Evolutionary conservation across 2,797 vertebrate genomes (phyloP).

Genomic region (Brachyrhaphis roseni): DNA sequence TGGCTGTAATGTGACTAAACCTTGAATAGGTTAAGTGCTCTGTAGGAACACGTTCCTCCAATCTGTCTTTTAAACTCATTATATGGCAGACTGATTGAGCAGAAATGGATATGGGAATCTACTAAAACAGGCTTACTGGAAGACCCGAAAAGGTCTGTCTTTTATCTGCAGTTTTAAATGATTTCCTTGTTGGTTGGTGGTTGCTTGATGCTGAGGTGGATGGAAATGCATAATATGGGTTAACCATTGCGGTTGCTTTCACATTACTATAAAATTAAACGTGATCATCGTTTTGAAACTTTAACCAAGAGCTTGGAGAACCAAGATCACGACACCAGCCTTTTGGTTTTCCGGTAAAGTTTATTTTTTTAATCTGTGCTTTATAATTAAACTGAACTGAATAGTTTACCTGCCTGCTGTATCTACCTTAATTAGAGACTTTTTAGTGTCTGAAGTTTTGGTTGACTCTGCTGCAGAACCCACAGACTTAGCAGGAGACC

Average conservation of each 20-base stretch:
- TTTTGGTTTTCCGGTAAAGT: background rate
- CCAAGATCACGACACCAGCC: background rate
- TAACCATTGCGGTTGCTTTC: background rate
- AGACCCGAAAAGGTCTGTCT: background rate
- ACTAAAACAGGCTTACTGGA: background rate
- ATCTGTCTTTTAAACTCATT: background rate
- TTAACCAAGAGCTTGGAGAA: background rate
- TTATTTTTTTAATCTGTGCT: background rate
- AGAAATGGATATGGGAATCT: background rate
- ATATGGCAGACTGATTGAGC: background rate
- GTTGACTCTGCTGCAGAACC: background rate
- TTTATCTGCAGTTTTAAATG: background rate
- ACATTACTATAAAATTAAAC: background rate
- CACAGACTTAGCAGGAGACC: background rate
- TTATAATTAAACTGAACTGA: background rate
- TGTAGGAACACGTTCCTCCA: too few species aligned
- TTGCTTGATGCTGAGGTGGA: background rate
- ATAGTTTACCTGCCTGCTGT: constrained; percentile 25
- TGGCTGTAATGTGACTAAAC: too few species aligned
- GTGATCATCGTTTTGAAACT: background rate
- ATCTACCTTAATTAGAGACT: constrained; percentile 18
- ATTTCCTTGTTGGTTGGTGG: background rate
- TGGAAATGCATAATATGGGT: background rate
- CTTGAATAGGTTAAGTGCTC: too few species aligned
- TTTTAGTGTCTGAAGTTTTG: background rate